Base-by-base conservation (phyloP, 2,888 invertebrate genomes). In the Meteorus colon region DNA sequence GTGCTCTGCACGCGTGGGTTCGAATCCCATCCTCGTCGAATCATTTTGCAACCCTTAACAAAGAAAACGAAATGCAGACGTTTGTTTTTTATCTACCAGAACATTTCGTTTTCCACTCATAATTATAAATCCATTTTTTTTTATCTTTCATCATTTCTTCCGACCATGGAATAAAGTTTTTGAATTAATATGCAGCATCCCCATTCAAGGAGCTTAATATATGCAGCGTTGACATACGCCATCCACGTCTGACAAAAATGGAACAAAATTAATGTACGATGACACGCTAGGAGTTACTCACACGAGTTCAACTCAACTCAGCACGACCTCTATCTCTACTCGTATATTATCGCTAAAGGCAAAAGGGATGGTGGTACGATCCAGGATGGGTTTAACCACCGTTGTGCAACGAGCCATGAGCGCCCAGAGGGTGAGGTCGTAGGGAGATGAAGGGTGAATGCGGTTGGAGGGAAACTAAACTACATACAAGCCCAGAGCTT, bases 1-100 rank as follows among this genome's bases (percentile, higher is more conserved):
- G 89, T 89, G 89, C 89, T 89, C 89, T 89, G 89, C 89, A 89
- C 89, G 89, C 89, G 89, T 89, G 89, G 89, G 89, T 89, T 89
- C 89, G 88, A 89, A 89, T 89, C 89, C 89, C 89, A 89, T 89
- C 89, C 87, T 89, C 89, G 89, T 89, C 89, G 89, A 79, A 69
- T 12, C 31, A 16, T 70, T 75, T 74, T 74, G 29, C 4, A 31
- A 31, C n/a, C 19, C 29, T 45, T 3, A 45, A 1, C 48, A 31
- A 27, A 51, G 29, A 51, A 0, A 16, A 68, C 10, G 45, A 45
- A 41, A 5, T 2, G 27, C 34, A 16, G 19, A 67, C 24, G 1
- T 10, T 3, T 45, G 24, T 24, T 8, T 24, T 34, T 67, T 24
- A 27, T 48, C 16, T 68, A 12, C 37, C 8, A 1, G 5, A 31